These are phyloP conservation scores for Phaethornis superciliosus DNA, from an alignment of 2,113 vertebrate species.

Conservation along the genomic window DNA sequence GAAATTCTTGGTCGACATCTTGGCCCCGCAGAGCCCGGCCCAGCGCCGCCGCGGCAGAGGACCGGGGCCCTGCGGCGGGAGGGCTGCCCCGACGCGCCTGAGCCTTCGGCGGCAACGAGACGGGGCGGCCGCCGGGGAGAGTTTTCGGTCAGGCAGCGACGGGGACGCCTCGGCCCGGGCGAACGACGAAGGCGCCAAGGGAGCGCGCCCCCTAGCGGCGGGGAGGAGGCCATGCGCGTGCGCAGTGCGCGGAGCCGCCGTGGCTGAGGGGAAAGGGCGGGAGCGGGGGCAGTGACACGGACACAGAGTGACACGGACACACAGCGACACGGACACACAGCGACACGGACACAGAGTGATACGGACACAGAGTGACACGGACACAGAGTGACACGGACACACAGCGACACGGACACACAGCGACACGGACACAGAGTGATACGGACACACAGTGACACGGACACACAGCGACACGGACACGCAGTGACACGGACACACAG, in stretches of 20 bases:
- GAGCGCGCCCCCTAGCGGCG: neutral
- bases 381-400: no score
- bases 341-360: no score
- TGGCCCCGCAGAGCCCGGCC: neutral
- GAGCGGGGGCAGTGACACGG: neutral
- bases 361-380: no score
- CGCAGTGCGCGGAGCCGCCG: neutral
- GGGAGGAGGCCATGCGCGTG: neutral
- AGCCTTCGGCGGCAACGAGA: neutral
- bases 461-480: no score
- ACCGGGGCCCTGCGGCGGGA: neutral
- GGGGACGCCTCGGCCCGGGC: neutral
- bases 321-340: no score
- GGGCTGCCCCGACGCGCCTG: neutral
- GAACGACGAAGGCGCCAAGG: neutral
- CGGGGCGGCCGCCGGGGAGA: neutral
- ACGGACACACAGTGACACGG: no score
- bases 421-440: no score
- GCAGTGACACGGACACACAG: no score
- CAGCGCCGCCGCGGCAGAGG: neutral
- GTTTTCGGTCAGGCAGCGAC: slow-evolving; percentile 20
- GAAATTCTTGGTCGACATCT: slow-evolving; percentile 97
- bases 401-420: no score
- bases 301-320: no score
- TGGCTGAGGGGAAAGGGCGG: no score